A percentile compares a stretch with the other conserved stretches of the same genome.
phyloP scores from a whole-genome alignment of 2,113 vertebrate genomes.

The Eulemur macaco region DNA sequence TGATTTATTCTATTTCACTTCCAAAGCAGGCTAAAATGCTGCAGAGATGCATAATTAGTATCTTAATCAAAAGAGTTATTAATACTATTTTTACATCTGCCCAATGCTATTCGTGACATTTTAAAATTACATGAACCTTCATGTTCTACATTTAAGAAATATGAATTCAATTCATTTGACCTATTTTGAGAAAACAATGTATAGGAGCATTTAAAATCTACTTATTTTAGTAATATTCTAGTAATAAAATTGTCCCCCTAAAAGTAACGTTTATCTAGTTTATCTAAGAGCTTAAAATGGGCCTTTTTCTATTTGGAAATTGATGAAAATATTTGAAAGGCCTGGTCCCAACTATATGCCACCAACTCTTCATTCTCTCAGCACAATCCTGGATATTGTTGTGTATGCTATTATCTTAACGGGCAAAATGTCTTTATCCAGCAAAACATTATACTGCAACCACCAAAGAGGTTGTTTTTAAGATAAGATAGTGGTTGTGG shows the following conservation, averaged over 20 bases:
- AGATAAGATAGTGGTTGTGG: not conserved
- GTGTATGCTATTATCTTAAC: not conserved
- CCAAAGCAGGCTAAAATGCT: not conserved
- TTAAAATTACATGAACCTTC: not conserved
- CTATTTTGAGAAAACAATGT: not conserved
- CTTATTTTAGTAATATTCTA: slow-evolving; percentile 17
- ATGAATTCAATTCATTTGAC: slow-evolving; percentile 11
- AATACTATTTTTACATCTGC: slow-evolving; percentile 32
- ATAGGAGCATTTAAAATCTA: slow-evolving; percentile 6
- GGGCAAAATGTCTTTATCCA: not conserved
- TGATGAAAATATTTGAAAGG: slow-evolving; percentile 26
- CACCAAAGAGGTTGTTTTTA: not conserved
- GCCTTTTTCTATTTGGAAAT: not conserved
- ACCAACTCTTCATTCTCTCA: not conserved
- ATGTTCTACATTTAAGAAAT: slow-evolving; percentile 9
- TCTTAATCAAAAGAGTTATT: slow-evolving; percentile 1
- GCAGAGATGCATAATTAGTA: not conserved
- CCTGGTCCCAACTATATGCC: not conserved
- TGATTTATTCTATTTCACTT: not conserved
- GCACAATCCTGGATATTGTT: not conserved
- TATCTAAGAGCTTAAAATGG: not conserved
- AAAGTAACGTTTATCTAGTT: not conserved
- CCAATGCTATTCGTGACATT: not conserved
- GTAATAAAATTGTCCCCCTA: not conserved
- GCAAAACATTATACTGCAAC: not conserved